Evolutionary conservation across 2,797 vertebrate species (phyloP), one percentile per base, ranked within the genome.

Genomic region (Avahi laniger): DNA sequence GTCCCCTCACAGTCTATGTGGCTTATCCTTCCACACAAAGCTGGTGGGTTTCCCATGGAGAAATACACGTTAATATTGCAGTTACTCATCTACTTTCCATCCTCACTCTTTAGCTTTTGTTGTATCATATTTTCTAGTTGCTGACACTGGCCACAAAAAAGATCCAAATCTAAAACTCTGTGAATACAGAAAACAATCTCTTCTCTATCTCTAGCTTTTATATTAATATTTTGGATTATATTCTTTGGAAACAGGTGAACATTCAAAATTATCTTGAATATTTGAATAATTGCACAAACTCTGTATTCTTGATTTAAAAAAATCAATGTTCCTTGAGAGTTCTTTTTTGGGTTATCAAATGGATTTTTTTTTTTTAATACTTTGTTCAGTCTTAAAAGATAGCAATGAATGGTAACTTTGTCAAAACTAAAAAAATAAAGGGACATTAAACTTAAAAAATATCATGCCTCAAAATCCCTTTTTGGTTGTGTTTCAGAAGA

Each of bases 31-130:
- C 50, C 90, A 86, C 76, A 72, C 89, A 81, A 89, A 75, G 94
- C 85, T 69, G 79, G 52, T 84, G 4, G 76, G 69, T 46, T 97
- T 95, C 82, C 90, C 59, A 69, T 94, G 91, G 93, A 52, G 28
- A 41, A 65, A 85, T 89, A 12, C 43, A 18, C 90, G 22, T 95
- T 95, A 86, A 70, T 85, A 69, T 73, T 91, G 33, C 57, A 83
- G 52, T 83, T 96, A 82, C 35, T 63, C 57, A 78, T 79, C 63
- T 8, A 5, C 12, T 72, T 80, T 61, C 63, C 33, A 7, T n/a
- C 2, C 61, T 50, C 22, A 59, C 57, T 30, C 69, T 83, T 48
- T 35, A 61, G 24, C 17, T 95, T 83, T 52, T 46, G 7, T 15
- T 20, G 1, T 50, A 12, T 72, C 69, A 69, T 9, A 24, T 65